phyloP scores from a whole-genome alignment of 2,888 invertebrate species.

The Ichneumon xanthorius region DNA sequence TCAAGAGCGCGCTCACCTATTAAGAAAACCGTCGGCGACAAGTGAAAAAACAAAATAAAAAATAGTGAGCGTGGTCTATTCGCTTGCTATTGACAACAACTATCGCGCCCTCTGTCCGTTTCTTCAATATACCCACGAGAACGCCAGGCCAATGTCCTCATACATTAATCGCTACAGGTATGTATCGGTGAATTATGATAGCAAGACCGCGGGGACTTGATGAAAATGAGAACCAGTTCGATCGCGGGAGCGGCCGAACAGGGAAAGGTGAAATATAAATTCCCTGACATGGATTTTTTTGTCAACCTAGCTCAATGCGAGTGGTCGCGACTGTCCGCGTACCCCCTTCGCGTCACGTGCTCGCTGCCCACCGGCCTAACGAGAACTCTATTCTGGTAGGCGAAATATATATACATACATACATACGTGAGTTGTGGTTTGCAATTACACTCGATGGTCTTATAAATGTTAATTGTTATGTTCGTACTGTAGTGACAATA shows the following conservation, averaged over 20 bases:
- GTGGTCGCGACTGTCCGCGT: slow-evolving; percentile 38
- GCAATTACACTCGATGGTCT: slow-evolving; percentile 2
- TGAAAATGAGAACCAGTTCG: slow-evolving; percentile 64
- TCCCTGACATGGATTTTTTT: slow-evolving; percentile 58
- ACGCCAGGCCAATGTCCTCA: slow-evolving; percentile 12
- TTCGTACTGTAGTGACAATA: neutral
- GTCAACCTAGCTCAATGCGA: slow-evolving; percentile 54
- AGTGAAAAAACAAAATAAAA: neutral
- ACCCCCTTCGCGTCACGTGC: slow-evolving; percentile 67
- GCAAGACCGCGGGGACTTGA: slow-evolving; percentile 31
- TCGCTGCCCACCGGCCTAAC: slow-evolving; percentile 43
- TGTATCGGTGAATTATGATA: slow-evolving; percentile 40
- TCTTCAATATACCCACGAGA: neutral
- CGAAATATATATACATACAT: slow-evolving; percentile 29
- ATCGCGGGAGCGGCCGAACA: slow-evolving; percentile 58
- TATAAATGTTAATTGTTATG: neutral
- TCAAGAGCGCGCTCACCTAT: slow-evolving; percentile 91
- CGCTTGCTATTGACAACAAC: neutral
- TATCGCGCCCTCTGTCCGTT: neutral
- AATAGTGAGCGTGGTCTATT: neutral
- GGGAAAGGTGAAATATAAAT: slow-evolving; percentile 67
- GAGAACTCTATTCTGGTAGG: slow-evolving; percentile 55
- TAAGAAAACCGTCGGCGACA: slow-evolving; percentile 80
- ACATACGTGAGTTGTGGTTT: neutral
- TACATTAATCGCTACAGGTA: neutral